Conservation (phyloP, 2,888 invertebrate genomes). For the Acleris holmiana region DNA sequence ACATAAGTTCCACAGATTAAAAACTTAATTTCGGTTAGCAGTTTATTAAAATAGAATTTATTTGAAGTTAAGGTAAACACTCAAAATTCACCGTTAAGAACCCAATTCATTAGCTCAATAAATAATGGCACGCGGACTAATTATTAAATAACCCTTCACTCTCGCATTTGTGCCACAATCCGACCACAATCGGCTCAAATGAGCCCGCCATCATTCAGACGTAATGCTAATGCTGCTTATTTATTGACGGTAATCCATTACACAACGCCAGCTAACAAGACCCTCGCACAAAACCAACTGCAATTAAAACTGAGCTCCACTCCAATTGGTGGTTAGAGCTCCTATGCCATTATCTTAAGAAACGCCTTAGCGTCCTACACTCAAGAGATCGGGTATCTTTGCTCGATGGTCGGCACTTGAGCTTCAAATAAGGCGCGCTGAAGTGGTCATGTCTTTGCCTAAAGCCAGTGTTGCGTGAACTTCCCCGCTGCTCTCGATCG, state of each 20-base stretch:
- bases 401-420: constrained; percentile 53
- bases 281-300: constrained; percentile 35
- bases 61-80: too few relatives aligned
- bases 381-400: constrained; percentile 46
- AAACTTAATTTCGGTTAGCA: too few relatives aligned
- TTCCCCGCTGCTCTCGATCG: constrained; percentile 46
- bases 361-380: constrained; percentile 46
- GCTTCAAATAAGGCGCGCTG: constrained; percentile 69
- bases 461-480: constrained; percentile 57
- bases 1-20: too few relatives aligned
- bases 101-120: constrained; percentile 4
- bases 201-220: constrained; percentile 60
- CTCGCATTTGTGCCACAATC: constrained; percentile 56
- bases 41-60: too few relatives aligned
- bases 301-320: constrained; percentile 42
- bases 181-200: constrained; percentile 70
- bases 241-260: constrained; percentile 76
- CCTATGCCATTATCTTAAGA: constrained; percentile 48
- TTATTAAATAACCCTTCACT: constrained; percentile 50
- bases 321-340: constrained; percentile 47
- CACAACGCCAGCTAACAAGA: constrained; percentile 48
- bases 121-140: constrained; percentile 7
- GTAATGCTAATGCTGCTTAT: constrained; percentile 70
- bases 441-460: constrained; percentile 73
- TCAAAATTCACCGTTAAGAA: not conserved